Percentiles rank a stretch among this genome's conserved stretches.
Evolutionary conservation across 1,140 invertebrate genomes (phyloP).

Genomic region (Drusus annulatus): DNA sequence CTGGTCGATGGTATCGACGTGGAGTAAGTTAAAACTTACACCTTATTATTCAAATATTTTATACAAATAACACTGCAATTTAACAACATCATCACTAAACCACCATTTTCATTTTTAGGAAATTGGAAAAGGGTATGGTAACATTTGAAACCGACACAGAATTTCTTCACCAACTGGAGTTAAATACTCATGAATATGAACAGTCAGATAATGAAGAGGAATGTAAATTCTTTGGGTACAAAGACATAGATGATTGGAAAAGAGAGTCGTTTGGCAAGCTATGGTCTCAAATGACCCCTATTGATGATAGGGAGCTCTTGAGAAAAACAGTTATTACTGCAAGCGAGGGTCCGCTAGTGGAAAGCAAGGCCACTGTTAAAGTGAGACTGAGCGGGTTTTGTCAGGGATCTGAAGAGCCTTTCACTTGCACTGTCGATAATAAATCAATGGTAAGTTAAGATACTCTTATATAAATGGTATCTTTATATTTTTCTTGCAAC

Average conservation of each 20-base stretch:
- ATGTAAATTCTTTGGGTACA: background rate
- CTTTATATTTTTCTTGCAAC: too few species aligned
- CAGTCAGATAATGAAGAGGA: background rate
- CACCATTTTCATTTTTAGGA: background rate
- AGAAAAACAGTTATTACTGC: slow-evolving; percentile 37
- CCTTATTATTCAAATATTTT: background rate
- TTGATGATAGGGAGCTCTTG: slow-evolving; percentile 22
- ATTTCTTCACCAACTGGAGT: slow-evolving; percentile 17
- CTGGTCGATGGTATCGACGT: slow-evolving; percentile 1
- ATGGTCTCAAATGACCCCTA: slow-evolving; percentile 36
- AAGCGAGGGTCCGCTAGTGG: background rate
- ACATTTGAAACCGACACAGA: slow-evolving; percentile 35
- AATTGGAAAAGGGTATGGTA: slow-evolving; percentile 1
- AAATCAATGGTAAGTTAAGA: slow-evolving; percentile 11
- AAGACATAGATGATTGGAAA: background rate
- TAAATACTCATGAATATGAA: background rate
- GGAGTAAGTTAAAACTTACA: background rate
- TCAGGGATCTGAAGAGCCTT: slow-evolving; percentile 41
- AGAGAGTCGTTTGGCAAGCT: slow-evolving; percentile 40
- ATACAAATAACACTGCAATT: background rate
- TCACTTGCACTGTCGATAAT: slow-evolving; percentile 19
- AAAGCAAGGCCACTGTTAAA: slow-evolving; percentile 18
- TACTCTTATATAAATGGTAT: too few species aligned
- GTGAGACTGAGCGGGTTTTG: slow-evolving; percentile 43
- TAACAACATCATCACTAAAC: background rate